Evolutionary conservation across 2,113 vertebrate species (phyloP).

Genomic region (Carassius gibelio): DNA sequence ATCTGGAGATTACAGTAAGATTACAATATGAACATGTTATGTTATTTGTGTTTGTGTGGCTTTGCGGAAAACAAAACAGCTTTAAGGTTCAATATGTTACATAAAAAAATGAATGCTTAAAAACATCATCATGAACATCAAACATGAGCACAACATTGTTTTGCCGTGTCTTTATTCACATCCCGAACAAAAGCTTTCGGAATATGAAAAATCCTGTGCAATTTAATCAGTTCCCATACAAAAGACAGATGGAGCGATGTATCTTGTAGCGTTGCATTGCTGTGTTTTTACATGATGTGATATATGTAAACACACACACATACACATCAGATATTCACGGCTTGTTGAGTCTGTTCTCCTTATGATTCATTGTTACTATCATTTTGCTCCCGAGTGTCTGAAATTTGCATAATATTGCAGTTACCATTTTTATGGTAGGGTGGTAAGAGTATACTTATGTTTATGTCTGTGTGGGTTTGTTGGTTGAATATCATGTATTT

Average conservation of each 20-base stretch:
- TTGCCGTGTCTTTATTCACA: background rate
- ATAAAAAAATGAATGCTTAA: conserved; percentile 40
- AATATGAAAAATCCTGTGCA: conserved; percentile 1
- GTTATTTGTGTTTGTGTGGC: background rate
- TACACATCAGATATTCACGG: background rate
- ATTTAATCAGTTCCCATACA: background rate
- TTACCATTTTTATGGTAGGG: background rate
- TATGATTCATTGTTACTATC: conserved; percentile 12
- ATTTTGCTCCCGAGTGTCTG: background rate
- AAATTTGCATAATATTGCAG: conserved; percentile 18
- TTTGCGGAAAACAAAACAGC: background rate
- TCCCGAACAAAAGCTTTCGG: background rate
- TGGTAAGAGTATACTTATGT: background rate
- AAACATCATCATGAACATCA: conserved; percentile 35
- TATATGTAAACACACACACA: background rate
- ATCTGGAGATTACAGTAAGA: conserved; percentile 13
- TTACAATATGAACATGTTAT: background rate
- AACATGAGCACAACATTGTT: conserved; percentile 1
- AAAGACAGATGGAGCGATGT: background rate
- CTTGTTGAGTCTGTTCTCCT: conserved; percentile 2
- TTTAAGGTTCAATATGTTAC: conserved; percentile 14
- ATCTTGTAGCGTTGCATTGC: background rate
- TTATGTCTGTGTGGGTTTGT: background rate
- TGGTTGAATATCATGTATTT: conserved; percentile 13
- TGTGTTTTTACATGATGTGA: background rate